phyloP scores from a whole-genome alignment of 2,113 vertebrate species.

The Gobiocypris rarus region DNA sequence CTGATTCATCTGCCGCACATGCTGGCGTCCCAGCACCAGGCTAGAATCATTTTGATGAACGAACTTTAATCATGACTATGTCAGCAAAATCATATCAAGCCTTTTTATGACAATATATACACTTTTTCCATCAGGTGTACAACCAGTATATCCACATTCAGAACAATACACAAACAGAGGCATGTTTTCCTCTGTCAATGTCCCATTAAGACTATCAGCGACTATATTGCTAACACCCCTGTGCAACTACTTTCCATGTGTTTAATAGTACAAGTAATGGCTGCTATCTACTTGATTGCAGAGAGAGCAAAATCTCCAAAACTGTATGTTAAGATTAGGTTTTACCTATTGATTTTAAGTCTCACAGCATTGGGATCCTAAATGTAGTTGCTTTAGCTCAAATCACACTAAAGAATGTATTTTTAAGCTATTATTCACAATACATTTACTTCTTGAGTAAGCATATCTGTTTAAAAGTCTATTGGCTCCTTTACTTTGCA shows the following conservation, averaged over 20 bases:
- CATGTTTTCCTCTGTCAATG: not conserved
- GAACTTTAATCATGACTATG: not conserved
- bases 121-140: not conserved
- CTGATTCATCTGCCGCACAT: constrained; percentile 27
- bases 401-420: not conserved
- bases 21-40: not conserved
- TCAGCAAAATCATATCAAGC: constrained; percentile 24
- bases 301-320: not conserved
- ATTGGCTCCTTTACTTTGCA: not conserved
- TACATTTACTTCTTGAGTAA: not conserved
- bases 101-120: not conserved
- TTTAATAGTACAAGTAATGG: not conserved
- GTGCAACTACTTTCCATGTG: not conserved
- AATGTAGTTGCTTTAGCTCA: not conserved
- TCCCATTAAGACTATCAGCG: not conserved
- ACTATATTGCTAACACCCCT: not conserved
- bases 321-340: not conserved
- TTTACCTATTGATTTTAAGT: not conserved
- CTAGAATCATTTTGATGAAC: not conserved
- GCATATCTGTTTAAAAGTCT: not conserved
- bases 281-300: not conserved
- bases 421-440: not conserved
- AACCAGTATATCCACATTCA: not conserved
- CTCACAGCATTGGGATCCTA: not conserved
- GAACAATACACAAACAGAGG: not conserved